Evolutionary conservation across 1,140 invertebrate species (phyloP), one percentile per base, ranked within the genome.

Genomic region (Pantala flavescens): DNA sequence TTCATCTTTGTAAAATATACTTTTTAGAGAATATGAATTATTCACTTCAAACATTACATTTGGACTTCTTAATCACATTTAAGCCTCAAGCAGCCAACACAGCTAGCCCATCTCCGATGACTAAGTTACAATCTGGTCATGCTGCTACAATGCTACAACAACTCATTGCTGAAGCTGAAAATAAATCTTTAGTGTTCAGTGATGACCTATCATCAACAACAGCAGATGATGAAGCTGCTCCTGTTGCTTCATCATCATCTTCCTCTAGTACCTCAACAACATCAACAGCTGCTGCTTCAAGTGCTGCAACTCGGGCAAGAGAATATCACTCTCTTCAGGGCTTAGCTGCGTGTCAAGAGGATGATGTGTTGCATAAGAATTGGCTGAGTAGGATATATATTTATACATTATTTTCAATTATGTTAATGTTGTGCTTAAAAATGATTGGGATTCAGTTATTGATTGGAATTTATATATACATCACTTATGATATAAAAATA

Each of bases 131-230:
- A 76, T 84, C 87, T 75, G 87, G 87, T 7, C 87, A 90, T 77
- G 90, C 90, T 2, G 91, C 91, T 11, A 88, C 87, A 5, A 94
- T 98, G 91, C 82, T 98, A 36, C 92, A 96, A 77, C 91, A 96
- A 81, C 84, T 98, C 16, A 95, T 98, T 63, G 93, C 94, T 7
- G 97, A 98, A 83, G 93, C 93, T n/a, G 94, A 94, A 75, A 95
- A 95, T 80, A 94, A 95, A 81, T 91, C 93, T 43, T 92, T 97
- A 2, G 96, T 95, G 2, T 97, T 96, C 79, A 95, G 92, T 79
- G 93, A 96, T 81, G 94, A 96, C 82, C 85, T 93, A 71, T 90
- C 90, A 19, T 90, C 91, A 12, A 89, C 90, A 74, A 90, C 87
- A 0, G 85, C 90, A 72, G 89, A 63, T 63, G 49, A 63, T 63